These are phyloP conservation scores for Syngnathus rostellatus DNA, from an alignment of 2,797 vertebrate genomes.

Conservation along the genomic window DNA sequence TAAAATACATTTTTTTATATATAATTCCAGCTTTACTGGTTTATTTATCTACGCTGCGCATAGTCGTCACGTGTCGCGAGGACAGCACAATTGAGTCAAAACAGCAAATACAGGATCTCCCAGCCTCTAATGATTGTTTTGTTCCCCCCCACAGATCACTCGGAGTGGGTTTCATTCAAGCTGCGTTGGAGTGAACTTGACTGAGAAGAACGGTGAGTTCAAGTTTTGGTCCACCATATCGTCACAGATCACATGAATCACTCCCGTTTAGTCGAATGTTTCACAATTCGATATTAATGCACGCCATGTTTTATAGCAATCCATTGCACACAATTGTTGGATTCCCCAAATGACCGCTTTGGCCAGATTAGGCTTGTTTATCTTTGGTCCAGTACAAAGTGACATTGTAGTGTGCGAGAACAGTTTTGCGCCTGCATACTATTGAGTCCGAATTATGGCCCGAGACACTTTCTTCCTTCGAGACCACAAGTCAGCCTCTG, in stretches of 20 bases:
- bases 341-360: not conserved
- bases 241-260: not conserved
- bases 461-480: conserved; percentile 6
- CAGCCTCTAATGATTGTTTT: not conserved
- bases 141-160: not conserved
- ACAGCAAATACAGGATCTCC: not conserved
- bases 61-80: no score
- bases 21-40: no score
- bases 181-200: not conserved
- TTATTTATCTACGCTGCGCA: no score
- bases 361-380: not conserved
- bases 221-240: not conserved
- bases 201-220: not conserved
- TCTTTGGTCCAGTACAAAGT: no score
- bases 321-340: not conserved
- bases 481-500: conserved; percentile 3
- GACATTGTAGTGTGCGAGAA: not conserved
- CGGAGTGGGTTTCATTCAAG: not conserved
- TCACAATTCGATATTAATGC: no score
- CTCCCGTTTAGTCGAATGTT: no score
- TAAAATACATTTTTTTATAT: not conserved
- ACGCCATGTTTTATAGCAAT: no score
- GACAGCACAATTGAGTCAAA: no score
- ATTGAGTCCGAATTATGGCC: not conserved
- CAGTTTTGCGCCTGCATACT: not conserved